These are phyloP conservation scores for Leucoma salicis DNA, from an alignment of 2,888 invertebrate genomes.

Conservation along the genomic window DNA sequence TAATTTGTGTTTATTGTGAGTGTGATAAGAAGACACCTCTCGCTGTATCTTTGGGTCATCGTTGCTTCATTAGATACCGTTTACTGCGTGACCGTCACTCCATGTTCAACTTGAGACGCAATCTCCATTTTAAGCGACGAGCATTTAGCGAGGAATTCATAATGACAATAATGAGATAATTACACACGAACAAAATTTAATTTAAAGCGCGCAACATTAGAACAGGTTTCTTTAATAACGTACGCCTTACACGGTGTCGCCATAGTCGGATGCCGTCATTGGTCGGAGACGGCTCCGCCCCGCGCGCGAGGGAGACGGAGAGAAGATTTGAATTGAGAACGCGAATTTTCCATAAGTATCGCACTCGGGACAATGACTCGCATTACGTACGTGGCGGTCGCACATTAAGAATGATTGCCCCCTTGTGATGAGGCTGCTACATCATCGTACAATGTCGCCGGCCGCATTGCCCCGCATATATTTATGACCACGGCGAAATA, in stretches of 20 bases:
- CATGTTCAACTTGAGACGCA: conserved; percentile 57
- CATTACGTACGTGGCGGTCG: conserved; percentile 81
- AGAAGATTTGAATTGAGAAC: conserved; percentile 82
- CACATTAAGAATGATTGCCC: conserved; percentile 81
- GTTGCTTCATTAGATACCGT: conserved; percentile 54
- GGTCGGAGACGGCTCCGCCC: conserved; percentile 80
- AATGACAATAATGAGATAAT: conserved; percentile 83
- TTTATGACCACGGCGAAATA: conserved; percentile 75
- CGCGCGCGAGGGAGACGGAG: conserved; percentile 78
- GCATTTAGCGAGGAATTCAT: conserved; percentile 79
- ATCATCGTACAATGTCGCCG: conserved; percentile 79
- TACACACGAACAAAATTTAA: conserved; percentile 82
- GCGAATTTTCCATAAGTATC: conserved; percentile 83
- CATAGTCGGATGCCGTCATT: conserved; percentile 76
- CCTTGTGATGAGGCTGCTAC: conserved; percentile 80
- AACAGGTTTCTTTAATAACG: conserved; percentile 82
- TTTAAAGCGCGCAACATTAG: conserved; percentile 82
- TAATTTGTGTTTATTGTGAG: conserved; percentile 53
- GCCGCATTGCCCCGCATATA: conserved; percentile 64
- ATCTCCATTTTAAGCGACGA: conserved; percentile 74
- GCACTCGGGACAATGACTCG: conserved; percentile 81
- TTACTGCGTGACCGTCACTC: conserved; percentile 54
- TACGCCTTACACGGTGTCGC: conserved; percentile 82
- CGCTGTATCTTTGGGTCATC: conserved; percentile 43
- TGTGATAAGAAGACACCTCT: conserved; percentile 38